A percentile compares a stretch with the other conserved stretches of the same genome.
These are phyloP conservation scores for Anagyrus pseudococci DNA, from an alignment of 2,888 invertebrate genomes.

Conservation along the genomic window DNA sequence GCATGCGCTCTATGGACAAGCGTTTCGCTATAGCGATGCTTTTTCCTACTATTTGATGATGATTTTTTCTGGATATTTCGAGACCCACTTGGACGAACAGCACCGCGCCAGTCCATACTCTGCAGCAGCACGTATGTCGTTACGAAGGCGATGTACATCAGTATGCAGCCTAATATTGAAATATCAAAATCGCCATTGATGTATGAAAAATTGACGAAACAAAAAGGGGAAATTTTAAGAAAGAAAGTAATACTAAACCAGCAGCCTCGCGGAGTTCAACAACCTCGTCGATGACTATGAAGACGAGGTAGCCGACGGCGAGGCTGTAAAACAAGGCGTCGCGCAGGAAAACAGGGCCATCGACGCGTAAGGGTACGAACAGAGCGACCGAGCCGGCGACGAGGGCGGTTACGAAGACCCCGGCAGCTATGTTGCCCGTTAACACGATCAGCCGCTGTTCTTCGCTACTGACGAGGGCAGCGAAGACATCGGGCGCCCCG, in stretches of 20 bases:
- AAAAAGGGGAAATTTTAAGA: too few species aligned
- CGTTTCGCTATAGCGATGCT: too few species aligned
- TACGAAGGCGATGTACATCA: conserved; percentile 63
- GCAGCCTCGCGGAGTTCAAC: conserved; percentile 64
- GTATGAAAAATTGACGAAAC: conserved; percentile 25
- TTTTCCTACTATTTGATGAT: too few species aligned
- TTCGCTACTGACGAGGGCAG: conserved; percentile 66
- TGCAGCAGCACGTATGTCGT: conserved; percentile 61
- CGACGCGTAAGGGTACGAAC: conserved; percentile 63
- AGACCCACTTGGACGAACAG: conserved; percentile 17
- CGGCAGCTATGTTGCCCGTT: conserved; percentile 66
- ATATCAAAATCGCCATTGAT: conserved; percentile 14
- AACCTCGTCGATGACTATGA: conserved; percentile 60
- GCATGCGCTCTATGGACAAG: conserved; percentile 49
- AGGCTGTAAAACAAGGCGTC: conserved; percentile 54
- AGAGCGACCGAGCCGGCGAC: conserved; percentile 67
- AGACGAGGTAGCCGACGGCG: conserved; percentile 64
- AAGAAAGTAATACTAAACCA: conserved; percentile 48
- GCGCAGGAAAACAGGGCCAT: conserved; percentile 48
- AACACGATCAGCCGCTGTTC: conserved; percentile 58
- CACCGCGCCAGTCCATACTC: conserved; percentile 34
- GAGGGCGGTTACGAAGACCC: conserved; percentile 68
- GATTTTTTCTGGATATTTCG: too few species aligned
- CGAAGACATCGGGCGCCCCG: conserved; percentile 74
- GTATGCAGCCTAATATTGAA: conserved; percentile 57